Conservation (phyloP, 2,797 vertebrate genomes). For the Tangara arthus region DNA sequence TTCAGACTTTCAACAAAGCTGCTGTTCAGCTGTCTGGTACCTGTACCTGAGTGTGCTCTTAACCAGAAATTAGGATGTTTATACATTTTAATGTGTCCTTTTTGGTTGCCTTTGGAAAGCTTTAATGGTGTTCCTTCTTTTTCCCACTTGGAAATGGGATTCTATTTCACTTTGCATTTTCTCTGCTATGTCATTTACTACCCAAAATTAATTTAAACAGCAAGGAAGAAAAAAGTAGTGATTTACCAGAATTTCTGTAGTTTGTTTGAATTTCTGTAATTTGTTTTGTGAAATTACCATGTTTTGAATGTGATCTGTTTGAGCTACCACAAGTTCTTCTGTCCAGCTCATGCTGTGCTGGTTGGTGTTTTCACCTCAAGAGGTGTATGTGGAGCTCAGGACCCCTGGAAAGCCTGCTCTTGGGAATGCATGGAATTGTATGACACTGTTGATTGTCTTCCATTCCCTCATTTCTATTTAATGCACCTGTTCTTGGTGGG, state of each 20-base stretch:
- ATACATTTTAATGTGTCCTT: neutral
- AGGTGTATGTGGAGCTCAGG: neutral
- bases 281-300: neutral
- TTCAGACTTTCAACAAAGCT: neutral
- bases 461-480: accelerated
- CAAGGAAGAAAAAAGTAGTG: accelerated
- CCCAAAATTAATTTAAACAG: neutral
- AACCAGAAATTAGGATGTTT: neutral
- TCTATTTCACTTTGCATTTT: neutral
- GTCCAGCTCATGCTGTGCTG: neutral
- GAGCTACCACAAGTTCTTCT: neutral
- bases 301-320: neutral
- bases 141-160: neutral
- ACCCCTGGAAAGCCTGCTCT: neutral
- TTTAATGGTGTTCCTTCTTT: neutral
- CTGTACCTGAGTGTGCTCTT: neutral
- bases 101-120: neutral
- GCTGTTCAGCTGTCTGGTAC: neutral
- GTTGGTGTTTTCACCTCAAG: accelerated
- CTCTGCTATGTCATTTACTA: neutral
- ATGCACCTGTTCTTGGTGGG: neutral
- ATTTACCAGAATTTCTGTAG: neutral
- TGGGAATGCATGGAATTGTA: neutral
- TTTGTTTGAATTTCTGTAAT: neutral
- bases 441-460: neutral